A percentile compares a stretch with the other conserved stretches of the same genome.
Evolutionary conservation across 2,113 vertebrate genomes (phyloP).

Genomic region (Tamias sibiricus): DNA sequence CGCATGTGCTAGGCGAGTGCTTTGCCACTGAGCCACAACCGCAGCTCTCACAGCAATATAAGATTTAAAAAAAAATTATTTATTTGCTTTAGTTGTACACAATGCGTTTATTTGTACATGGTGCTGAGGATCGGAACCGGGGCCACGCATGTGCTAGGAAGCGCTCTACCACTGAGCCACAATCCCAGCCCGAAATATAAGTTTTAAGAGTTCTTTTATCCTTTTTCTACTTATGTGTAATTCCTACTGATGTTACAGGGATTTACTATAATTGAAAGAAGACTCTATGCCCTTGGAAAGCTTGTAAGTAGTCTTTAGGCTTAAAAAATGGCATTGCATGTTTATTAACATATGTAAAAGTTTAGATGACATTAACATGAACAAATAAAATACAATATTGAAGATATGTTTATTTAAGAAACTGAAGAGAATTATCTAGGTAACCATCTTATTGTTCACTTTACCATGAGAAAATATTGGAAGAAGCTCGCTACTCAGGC

Average conservation of each 20-base stretch:
- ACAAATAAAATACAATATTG: constrained; percentile 14
- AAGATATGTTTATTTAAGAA: constrained; percentile 5
- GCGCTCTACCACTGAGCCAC: too few relatives aligned
- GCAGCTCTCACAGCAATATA: too few relatives aligned
- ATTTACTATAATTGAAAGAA: constrained; percentile 73
- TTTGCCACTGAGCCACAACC: too few relatives aligned
- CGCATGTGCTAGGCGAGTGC: too few relatives aligned
- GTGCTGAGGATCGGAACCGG: too few relatives aligned
- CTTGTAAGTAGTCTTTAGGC: constrained; percentile 34
- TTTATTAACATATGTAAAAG: constrained; percentile 64
- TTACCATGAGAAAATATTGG: not conserved
- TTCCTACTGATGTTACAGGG: constrained; percentile 67
- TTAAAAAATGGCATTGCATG: constrained; percentile 43
- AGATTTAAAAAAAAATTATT: too few relatives aligned
- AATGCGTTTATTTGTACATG: too few relatives aligned
- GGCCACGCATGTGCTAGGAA: too few relatives aligned
- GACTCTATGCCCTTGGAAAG: constrained; percentile 56
- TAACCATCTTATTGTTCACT: not conserved
- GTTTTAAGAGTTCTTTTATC: constrained; percentile 70
- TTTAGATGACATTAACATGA: constrained; percentile 54
- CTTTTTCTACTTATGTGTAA: constrained; percentile 50
- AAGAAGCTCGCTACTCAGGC: not conserved
- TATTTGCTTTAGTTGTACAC: too few relatives aligned
- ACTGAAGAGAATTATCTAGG: constrained; percentile 37
- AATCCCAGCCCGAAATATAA: too few relatives aligned